A percentile compares a stretch with the other conserved stretches of the same genome.
Conservation (phyloP, 2,113 vertebrate species). For the Podarcis muralis region DNA sequence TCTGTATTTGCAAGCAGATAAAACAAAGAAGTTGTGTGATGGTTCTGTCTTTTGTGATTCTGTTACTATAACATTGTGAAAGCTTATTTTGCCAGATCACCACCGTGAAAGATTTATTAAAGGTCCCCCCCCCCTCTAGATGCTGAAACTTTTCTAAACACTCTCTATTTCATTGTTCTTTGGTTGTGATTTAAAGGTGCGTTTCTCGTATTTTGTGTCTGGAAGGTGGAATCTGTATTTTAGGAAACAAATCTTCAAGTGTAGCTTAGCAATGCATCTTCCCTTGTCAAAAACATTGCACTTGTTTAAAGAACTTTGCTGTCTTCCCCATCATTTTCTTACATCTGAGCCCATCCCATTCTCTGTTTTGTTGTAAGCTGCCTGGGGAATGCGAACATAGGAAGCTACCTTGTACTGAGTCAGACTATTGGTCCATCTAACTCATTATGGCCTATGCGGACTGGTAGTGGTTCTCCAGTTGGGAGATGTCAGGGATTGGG, state of each 20-base stretch:
- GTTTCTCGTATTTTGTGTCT: conserved; percentile 21
- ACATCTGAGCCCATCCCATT: neutral
- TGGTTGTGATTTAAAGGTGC: neutral
- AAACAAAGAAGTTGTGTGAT: neutral
- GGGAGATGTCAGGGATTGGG: too few relatives aligned
- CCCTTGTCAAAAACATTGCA: neutral
- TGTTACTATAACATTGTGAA: neutral
- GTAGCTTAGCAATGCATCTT: neutral
- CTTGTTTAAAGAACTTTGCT: neutral
- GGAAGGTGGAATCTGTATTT: conserved; percentile 25
- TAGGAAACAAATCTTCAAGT: conserved; percentile 23
- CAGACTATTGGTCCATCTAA: too few relatives aligned
- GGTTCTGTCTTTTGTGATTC: neutral
- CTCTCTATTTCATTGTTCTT: neutral
- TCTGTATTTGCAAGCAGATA: conserved; percentile 8
- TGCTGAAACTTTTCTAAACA: neutral
- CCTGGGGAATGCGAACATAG: too few relatives aligned
- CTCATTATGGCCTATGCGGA: too few relatives aligned
- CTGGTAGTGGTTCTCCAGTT: too few relatives aligned
- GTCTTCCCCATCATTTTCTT: neutral
- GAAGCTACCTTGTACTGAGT: too few relatives aligned
- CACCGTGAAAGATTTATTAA: neutral
- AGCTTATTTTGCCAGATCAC: neutral
- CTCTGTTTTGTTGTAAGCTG: neutral
- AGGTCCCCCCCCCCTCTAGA: neutral